phyloP scores from a whole-genome alignment of 2,113 vertebrate genomes.

The Petrocephalus microphthalmus region DNA sequence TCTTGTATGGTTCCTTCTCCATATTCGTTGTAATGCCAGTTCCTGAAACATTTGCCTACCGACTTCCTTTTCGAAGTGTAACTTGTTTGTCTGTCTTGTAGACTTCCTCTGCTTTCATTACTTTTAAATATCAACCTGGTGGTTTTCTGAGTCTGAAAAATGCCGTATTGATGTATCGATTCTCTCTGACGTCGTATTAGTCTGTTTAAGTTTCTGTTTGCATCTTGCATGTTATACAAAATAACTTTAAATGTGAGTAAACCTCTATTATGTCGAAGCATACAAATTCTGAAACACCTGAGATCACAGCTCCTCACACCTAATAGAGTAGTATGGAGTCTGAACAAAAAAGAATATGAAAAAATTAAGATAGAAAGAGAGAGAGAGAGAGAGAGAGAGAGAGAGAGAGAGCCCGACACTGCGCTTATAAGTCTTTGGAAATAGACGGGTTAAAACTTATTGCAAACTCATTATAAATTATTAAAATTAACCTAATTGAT shows the following conservation, averaged over 20 bases:
- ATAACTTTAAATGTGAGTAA: background rate
- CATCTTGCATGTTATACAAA: background rate
- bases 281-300: background rate
- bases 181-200: background rate
- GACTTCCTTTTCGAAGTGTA: background rate
- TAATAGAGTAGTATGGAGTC: background rate
- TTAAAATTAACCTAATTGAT: background rate
- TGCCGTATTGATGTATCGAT: background rate
- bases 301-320: background rate
- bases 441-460: background rate
- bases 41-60: background rate
- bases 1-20: background rate
- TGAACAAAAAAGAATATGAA: background rate
- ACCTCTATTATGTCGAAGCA: background rate
- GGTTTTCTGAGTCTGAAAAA: background rate
- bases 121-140: background rate
- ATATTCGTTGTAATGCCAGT: background rate
- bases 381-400: too few species aligned
- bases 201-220: background rate
- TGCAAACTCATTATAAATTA: background rate
- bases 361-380: background rate
- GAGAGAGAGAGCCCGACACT: background rate
- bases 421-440: background rate
- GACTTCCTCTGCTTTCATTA: background rate
- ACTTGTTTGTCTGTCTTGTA: background rate